Evolutionary conservation across 2,888 invertebrate genomes (phyloP), one percentile per base, ranked within the genome.

Genomic region (Parthenolecanium corni): DNA sequence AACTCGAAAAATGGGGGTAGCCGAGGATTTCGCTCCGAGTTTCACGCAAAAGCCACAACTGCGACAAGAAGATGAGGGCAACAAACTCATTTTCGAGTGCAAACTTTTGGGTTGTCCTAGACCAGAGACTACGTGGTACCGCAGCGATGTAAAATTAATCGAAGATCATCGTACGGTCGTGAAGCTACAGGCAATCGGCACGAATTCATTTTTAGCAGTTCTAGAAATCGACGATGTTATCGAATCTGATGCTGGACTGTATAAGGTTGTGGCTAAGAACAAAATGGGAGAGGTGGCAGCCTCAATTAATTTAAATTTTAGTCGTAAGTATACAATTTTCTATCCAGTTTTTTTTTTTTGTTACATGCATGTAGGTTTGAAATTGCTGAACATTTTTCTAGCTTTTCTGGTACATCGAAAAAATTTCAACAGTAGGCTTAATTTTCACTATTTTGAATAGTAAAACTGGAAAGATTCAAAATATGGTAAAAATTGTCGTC

Each of bases 31-130:
- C 80, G 93, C 95, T 79, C 95, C 95, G 76, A 94, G 93, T 82
- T 95, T 96, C 81, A 91, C 92, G 70, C 92, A 94, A 80, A 95
- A 95, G 84, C 95, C 95, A 69, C 90, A 91, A 76, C 83, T 96
- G 71, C 82, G 93, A 70, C 94, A 96, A 76, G 95, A 95, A 75
- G 93, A 93, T 75, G 93, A 93, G 74, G 93, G 93, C 71, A 93
- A 93, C 79, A 85, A 89, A 73, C 82, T 94, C 73, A 84, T 94
- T 71, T 93, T 94, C 79, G 93, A 93, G 76, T 94, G 93, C 76
- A 89, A 92, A 76, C 80, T 94, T 71, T 76, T 89, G 71, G 86
- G 88, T 69, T 80, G 85, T 66, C 93, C 93, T 46, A 88, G 89
- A 74, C 92, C 93, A 58, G 90, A 90, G 69, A 90, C 92, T 71